Evolutionary conservation across 2,888 invertebrate genomes (phyloP).

Genomic region (Agonopterix alstromeriana): DNA sequence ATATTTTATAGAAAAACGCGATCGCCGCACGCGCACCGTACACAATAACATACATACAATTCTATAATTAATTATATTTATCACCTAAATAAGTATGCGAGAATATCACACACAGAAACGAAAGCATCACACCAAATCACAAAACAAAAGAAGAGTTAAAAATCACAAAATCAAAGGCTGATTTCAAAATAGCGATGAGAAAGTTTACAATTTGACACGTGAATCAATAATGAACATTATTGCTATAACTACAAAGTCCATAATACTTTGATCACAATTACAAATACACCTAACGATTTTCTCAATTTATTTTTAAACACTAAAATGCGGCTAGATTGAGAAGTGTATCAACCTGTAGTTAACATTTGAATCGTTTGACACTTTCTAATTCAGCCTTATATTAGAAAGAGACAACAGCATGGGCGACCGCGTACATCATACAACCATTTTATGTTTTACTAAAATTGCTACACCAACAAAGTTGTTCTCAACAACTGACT

Average conservation of each 20-base stretch:
- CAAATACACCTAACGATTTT: constrained; percentile 15
- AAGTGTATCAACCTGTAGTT: constrained; percentile 15
- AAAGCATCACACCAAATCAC: constrained; percentile 53
- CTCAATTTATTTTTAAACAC: not conserved
- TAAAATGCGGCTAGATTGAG: not conserved
- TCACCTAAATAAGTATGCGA: constrained; percentile 36
- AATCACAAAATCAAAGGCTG: constrained; percentile 33
- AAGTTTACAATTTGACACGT: constrained; percentile 29
- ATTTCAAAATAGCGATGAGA: constrained; percentile 1
- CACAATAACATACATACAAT: constrained; percentile 34
- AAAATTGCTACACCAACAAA: too few species aligned
- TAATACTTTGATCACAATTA: constrained; percentile 65
- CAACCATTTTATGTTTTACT: constrained; percentile 12
- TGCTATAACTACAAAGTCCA: constrained; percentile 63
- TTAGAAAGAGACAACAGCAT: constrained; percentile 64
- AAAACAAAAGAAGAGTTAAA: constrained; percentile 22
- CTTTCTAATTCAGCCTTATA: constrained; percentile 75
- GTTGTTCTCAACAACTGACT: too few species aligned
- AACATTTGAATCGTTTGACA: constrained; percentile 39
- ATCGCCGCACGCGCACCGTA: constrained; percentile 47
- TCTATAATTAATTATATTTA: constrained; percentile 22
- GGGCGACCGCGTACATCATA: constrained; percentile 44
- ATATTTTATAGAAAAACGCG: constrained; percentile 44
- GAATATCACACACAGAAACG: constrained; percentile 31
- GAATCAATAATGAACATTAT: constrained; percentile 47